These are phyloP conservation scores for Plagodis dolabraria DNA, from an alignment of 2,888 invertebrate genomes.

Conservation along the genomic window DNA sequence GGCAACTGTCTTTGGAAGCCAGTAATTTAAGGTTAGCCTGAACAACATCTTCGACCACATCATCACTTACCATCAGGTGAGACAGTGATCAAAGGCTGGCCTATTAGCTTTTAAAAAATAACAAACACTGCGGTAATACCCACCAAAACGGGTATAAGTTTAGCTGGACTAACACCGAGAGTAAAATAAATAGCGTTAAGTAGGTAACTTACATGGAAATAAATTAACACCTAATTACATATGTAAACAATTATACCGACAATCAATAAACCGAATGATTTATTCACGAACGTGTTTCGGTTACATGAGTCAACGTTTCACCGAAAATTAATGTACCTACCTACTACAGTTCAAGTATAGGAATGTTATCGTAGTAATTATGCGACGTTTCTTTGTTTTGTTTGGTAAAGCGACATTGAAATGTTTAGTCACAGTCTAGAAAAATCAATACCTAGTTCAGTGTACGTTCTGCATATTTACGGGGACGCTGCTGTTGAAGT, in stretches of 20 bases:
- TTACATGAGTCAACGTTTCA: slow-evolving; percentile 5
- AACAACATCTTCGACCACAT: too few species aligned
- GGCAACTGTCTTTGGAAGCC: too few species aligned
- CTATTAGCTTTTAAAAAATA: too few species aligned
- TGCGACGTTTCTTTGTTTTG: slow-evolving; percentile 9
- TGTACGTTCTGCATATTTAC: background rate
- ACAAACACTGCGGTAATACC: too few species aligned
- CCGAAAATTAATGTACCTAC: background rate
- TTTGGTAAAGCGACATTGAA: slow-evolving; percentile 8
- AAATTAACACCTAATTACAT: too few species aligned
- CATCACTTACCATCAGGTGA: too few species aligned
- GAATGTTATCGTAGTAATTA: background rate
- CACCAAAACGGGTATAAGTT: too few species aligned
- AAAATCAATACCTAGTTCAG: slow-evolving; percentile 5
- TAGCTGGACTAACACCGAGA: too few species aligned
- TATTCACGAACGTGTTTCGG: background rate
- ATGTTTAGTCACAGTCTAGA: slow-evolving; percentile 7
- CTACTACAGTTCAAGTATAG: background rate
- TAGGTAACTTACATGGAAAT: too few species aligned
- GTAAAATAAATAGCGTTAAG: too few species aligned
- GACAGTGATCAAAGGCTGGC: too few species aligned
- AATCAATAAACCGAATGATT: slow-evolving; percentile 3
- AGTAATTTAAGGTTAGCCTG: too few species aligned
- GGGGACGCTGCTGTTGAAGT: background rate
- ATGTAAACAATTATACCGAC: background rate